These are phyloP conservation scores for Tipula confusa DNA, from an alignment of 2,888 invertebrate genomes.

Conservation along the genomic window DNA sequence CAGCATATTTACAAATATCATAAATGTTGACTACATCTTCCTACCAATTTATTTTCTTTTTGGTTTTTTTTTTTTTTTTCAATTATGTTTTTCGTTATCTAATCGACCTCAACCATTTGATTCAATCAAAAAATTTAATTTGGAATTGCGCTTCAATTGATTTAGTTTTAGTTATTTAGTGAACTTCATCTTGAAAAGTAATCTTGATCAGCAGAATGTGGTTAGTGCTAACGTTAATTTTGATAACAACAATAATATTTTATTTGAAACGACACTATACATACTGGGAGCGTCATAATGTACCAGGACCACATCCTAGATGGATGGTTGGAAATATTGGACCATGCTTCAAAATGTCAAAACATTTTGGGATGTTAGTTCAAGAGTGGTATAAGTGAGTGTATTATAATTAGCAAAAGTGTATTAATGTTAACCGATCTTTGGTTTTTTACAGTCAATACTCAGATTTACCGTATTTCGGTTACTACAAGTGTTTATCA, in stretches of 20 bases:
- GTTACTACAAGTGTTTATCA: not conserved
- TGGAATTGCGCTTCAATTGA: not conserved
- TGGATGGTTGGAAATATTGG: constrained; percentile 36
- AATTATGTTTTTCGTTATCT: too few species aligned
- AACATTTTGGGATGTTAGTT: constrained; percentile 34
- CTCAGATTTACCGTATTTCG: not conserved
- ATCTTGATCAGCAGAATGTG: not conserved
- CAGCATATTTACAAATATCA: too few species aligned
- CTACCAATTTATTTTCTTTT: not conserved
- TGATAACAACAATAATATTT: not conserved
- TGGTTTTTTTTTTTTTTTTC: too few species aligned
- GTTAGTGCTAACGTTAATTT: not conserved
- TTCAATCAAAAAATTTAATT: not conserved
- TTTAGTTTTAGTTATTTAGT: not conserved
- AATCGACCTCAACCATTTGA: not conserved
- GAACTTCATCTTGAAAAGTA: too few species aligned
- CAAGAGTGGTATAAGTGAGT: constrained; percentile 34
- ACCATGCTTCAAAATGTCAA: constrained; percentile 32
- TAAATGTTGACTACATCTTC: not conserved
- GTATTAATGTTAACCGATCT: too few species aligned
- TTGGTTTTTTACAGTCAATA: not conserved
- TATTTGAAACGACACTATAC: constrained; percentile 33
- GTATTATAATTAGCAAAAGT: not conserved
- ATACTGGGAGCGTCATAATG: constrained; percentile 35
- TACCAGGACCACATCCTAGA: constrained; percentile 35